These are phyloP conservation scores for Malachius bipustulatus DNA, from an alignment of 2,888 invertebrate genomes.

Conservation along the genomic window DNA sequence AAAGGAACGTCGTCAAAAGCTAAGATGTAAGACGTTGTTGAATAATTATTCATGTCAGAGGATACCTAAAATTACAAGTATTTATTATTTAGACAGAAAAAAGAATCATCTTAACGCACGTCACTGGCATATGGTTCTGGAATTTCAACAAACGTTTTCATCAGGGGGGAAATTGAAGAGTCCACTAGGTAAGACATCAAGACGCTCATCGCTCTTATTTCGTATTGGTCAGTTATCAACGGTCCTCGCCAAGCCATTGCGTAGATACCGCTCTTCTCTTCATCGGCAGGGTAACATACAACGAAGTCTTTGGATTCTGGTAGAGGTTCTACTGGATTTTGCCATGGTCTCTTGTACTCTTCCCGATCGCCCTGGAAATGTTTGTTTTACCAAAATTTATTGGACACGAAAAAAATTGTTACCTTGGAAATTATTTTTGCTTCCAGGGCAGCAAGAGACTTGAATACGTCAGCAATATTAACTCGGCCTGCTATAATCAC, in stretches of 20 bases:
- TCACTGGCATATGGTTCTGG: conserved; percentile 71
- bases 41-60: conserved; percentile 60
- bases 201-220: conserved; percentile 52
- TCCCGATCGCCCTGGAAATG: conserved; percentile 38
- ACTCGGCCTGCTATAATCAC: conserved; percentile 76
- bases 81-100: not conserved
- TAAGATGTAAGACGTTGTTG: conserved; percentile 55
- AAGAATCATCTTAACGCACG: conserved; percentile 35
- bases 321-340: conserved; percentile 53
- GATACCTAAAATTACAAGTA: conserved; percentile 42
- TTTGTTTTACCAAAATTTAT: not conserved
- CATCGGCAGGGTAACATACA: conserved; percentile 68
- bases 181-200: conserved; percentile 74
- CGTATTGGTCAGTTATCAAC: conserved; percentile 44
- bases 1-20: conserved; percentile 65
- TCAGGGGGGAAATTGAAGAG: conserved; percentile 76
- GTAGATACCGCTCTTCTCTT: conserved; percentile 70
- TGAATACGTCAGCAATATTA: conserved; percentile 60
- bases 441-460: conserved; percentile 58
- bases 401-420: conserved; percentile 13
- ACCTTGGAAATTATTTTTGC: conserved; percentile 62
- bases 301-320: conserved; percentile 44
- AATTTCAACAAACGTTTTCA: conserved; percentile 70
- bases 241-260: conserved; percentile 74
- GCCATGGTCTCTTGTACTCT: conserved; percentile 65